Conservation (phyloP, 2,797 vertebrate genomes). For the Fistularia commersonii region DNA sequence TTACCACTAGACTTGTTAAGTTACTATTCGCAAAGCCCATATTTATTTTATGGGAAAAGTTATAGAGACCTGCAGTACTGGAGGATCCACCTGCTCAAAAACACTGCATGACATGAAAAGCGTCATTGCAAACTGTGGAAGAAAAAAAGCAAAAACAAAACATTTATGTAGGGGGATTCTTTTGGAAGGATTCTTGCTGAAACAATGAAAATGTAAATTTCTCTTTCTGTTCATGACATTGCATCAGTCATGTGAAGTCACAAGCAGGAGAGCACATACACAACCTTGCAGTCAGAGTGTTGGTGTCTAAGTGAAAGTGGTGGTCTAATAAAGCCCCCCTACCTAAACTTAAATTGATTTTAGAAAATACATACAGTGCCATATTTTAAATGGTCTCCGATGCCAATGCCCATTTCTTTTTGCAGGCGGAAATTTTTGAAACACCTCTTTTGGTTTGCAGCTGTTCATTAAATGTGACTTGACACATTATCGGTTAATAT, state of each 20-base stretch:
- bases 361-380: too few species aligned
- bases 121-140: not conserved
- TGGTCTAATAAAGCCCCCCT: slow-evolving; percentile 37
- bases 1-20: slow-evolving; percentile 27
- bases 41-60: slow-evolving; percentile 36
- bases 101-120: not conserved
- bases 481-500: too few species aligned
- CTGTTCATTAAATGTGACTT: too few species aligned
- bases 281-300: slow-evolving; percentile 18
- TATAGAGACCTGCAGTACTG: slow-evolving; percentile 11
- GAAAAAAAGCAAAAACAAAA: not conserved
- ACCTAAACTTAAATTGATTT: too few species aligned
- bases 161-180: not conserved
- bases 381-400: too few species aligned
- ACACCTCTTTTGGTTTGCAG: too few species aligned
- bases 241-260: slow-evolving; percentile 28
- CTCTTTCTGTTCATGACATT: slow-evolving; percentile 16
- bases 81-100: slow-evolving; percentile 5
- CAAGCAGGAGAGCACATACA: slow-evolving; percentile 19
- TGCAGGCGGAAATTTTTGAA: too few species aligned
- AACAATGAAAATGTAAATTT: slow-evolving; percentile 13
- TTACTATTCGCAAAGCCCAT: slow-evolving; percentile 27
- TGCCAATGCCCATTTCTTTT: too few species aligned
- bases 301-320: slow-evolving; percentile 34
- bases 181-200: not conserved